Base-by-base conservation (phyloP, 2,888 invertebrate genomes). In the Thalpophila matura region DNA sequence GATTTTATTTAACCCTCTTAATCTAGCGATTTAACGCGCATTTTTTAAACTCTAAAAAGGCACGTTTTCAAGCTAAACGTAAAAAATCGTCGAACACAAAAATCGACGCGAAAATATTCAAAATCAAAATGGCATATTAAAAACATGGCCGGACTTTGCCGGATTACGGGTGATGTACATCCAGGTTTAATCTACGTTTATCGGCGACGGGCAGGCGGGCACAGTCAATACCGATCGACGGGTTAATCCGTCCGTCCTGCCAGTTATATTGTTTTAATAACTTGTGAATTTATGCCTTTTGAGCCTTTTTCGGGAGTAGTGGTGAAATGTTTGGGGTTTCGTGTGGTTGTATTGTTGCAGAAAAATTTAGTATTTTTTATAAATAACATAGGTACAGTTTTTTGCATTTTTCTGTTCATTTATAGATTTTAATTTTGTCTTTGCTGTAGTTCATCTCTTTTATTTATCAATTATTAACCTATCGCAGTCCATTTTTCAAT, bases 121-220 rank as follows among this genome's bases (percentile, higher is more conserved):
- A 79, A 83, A 80, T 81, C 84, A 79, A 75, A 80, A 76, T 66
- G 70, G 59, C 74, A 77, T 82, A 77, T 81, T 81, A 84, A 87
- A 86, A 86, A 87, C 86, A 84, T 80, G 80, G 69, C 68, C 70
- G 80, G 77, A 83, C 80, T 83, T 81, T 73, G 76, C 71, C 64
- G 85, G 88, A 83, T 90, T 88, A 88, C 59, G 83, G 80, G 82
- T 83, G 80, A 86, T 89, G 89, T 86, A 85, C 85, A 90, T 88
- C 88, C 88, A 79, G 83, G 87, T 86, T 88, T 89, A 91, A 92
- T 91, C 90, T 91, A 85, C 89, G 87, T 89, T 92, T 93, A 93
- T 93, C 93, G 89, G 84, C 87, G 87, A 81, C 81, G 79, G 85
- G 81, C 93, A 93, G 91, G 84, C 89, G 84, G 83, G 79, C 74